A percentile compares a stretch with the other conserved stretches of the same genome.
Conservation (phyloP, 2,888 invertebrate species). For the Falcaria lacertinaria region DNA sequence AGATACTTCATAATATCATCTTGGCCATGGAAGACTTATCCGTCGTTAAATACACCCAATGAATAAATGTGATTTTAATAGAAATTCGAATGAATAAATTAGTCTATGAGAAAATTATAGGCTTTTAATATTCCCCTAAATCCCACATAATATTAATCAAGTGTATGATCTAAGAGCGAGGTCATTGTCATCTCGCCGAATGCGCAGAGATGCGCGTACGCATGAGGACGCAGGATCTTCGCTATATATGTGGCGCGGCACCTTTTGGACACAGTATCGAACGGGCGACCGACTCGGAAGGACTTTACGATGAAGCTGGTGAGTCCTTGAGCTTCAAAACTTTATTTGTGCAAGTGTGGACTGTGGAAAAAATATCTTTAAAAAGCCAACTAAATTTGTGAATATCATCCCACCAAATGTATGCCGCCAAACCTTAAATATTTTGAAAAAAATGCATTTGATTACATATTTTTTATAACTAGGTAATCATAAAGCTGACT, state of each 20-base stretch:
- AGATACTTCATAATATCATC: no score
- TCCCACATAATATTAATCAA: slow-evolving; percentile 22
- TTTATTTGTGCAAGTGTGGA: slow-evolving; percentile 29
- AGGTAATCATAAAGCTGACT: background rate
- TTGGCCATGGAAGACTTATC: no score
- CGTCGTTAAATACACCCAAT: no score
- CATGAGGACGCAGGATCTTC: slow-evolving; percentile 59
- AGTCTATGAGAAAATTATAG: slow-evolving; percentile 1
- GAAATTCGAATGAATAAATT: no score
- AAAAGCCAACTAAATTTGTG: slow-evolving; percentile 3
- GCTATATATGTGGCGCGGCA: slow-evolving; percentile 64
- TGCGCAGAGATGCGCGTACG: slow-evolving; percentile 46
- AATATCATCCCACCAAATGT: no score
- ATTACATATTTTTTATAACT: background rate
- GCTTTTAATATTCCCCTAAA: slow-evolving; percentile 23
- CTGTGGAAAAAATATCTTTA: slow-evolving; percentile 7
- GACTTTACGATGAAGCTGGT: slow-evolving; percentile 74
- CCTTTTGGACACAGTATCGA: slow-evolving; percentile 60
- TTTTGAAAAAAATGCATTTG: no score
- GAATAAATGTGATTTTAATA: no score
- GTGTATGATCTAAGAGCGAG: slow-evolving; percentile 48
- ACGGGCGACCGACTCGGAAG: slow-evolving; percentile 58
- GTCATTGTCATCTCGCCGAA: slow-evolving; percentile 57
- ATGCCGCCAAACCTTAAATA: no score
- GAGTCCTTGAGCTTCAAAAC: slow-evolving; percentile 57